These are phyloP conservation scores for Brachionichthys hirsutus DNA, from an alignment of 2,113 vertebrate genomes.

Conservation along the genomic window DNA sequence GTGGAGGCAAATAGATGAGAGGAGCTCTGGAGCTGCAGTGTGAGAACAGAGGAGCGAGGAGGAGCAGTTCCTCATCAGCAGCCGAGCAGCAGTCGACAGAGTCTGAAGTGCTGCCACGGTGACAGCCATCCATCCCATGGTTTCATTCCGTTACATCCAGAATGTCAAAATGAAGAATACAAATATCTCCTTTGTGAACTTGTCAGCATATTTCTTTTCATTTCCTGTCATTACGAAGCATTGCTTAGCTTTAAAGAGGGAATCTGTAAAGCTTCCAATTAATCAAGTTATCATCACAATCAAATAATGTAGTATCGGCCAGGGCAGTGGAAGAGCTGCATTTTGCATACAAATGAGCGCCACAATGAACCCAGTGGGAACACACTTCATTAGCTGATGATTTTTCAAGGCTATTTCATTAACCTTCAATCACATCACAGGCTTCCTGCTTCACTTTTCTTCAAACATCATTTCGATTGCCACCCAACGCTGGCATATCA, in stretches of 20 bases:
- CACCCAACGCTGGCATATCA: neutral
- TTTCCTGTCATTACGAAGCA: too few relatives aligned
- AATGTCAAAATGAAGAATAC: neutral
- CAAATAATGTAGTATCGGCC: neutral
- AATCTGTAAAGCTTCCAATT: too few relatives aligned
- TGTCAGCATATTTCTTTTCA: neutral
- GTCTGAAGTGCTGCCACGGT: slow-evolving; percentile 28
- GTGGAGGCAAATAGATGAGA: neutral
- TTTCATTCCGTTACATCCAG: neutral
- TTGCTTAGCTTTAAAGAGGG: too few relatives aligned
- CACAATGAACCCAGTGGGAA: neutral
- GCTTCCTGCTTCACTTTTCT: neutral
- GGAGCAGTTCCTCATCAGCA: slow-evolving; percentile 43
- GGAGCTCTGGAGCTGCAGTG: too few relatives aligned
- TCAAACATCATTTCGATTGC: slow-evolving; percentile 12
- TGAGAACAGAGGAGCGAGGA: slow-evolving; percentile 16
- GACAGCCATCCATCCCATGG: neutral
- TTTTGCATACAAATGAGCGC: slow-evolving; percentile 20
- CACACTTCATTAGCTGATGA: slow-evolving; percentile 14
- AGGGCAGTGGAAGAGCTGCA: neutral
- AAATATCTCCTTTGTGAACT: too few relatives aligned
- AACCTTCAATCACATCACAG: neutral
- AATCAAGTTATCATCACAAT: too few relatives aligned
- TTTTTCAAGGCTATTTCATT: slow-evolving; percentile 1
- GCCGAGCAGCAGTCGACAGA: slow-evolving; percentile 43